Base-by-base conservation (phyloP, 1,140 invertebrate genomes). In the Lerema accius region DNA sequence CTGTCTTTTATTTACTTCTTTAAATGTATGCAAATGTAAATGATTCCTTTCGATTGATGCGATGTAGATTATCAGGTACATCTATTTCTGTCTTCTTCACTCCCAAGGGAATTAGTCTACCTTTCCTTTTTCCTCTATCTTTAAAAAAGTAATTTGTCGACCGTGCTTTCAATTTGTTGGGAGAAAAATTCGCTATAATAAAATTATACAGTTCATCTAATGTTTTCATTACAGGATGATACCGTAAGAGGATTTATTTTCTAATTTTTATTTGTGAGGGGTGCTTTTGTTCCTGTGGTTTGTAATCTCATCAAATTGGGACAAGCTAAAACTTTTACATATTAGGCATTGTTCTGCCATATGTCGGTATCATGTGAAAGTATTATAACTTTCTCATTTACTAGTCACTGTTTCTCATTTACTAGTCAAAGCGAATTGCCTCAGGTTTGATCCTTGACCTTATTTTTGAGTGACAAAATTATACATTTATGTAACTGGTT, bases 181-280 rank as follows among this genome's bases (percentile, higher is more conserved):
- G 71, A 69, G 63, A 51, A 74, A 77, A 81, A 82, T 83, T 79
- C 77, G 73, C 69, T 71, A 76, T 80, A 81, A 83, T 82, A 82
- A 86, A 86, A 84, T 86, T 86, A 86, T 86, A 84, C 75, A 76
- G 80, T 72, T 77, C 73, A 63, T 53, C 60, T 76, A 71, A 69
- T 67, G 60, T 69, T 68, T 69, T 55, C 61, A 65, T 65, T 63
- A 50, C 55, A 67, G 45, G 50, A 63, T 67, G 63, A 76, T 62
- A 69, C 63, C 53, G 56, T 58, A 76, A 82, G 78, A 74, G 78
- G 78, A 83, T 83, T 79, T 71, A 35, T 69, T 78, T 71, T 68
- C 48, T 83, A 63, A 72, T 80, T 79, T n/a, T 71, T 71, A 68
- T 71, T 68, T 72, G 46, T 61, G 67, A 65, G 69, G 60, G 68